Evolutionary conservation across 2,888 invertebrate species (phyloP).

Genomic region (Apantesis nais): DNA sequence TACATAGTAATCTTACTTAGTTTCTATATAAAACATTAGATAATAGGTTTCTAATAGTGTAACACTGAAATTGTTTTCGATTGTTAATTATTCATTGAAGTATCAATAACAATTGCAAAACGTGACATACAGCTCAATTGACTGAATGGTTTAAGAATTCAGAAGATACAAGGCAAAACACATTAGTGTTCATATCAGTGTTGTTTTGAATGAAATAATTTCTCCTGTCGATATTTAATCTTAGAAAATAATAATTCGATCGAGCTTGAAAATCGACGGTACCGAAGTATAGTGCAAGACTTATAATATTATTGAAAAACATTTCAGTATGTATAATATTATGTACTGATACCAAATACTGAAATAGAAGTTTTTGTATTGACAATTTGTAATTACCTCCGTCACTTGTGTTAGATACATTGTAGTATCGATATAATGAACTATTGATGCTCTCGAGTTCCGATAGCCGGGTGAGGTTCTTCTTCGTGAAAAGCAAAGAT

Average conservation of each 20-base stretch:
- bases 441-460: too few relatives aligned
- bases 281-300: not conserved
- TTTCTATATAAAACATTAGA: not conserved
- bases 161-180: not conserved
- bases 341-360: too few relatives aligned
- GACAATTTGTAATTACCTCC: too few relatives aligned
- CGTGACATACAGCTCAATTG: not conserved
- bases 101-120: not conserved
- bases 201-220: not conserved
- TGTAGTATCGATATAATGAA: too few relatives aligned
- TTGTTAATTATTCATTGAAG: not conserved
- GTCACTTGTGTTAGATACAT: too few relatives aligned
- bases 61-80: not conserved
- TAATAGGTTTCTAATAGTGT: not conserved
- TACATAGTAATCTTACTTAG: not conserved
- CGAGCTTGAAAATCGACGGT: not conserved
- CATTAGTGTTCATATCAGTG: not conserved
- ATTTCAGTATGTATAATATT: too few relatives aligned
- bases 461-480: too few relatives aligned
- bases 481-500: too few relatives aligned
- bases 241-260: not conserved
- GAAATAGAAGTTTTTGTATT: too few relatives aligned
- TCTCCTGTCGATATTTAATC: not conserved
- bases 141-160: not conserved
- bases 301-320: too few relatives aligned